Evolutionary conservation across 2,888 invertebrate species (phyloP).

Genomic region (Amblyjoppa fuscipennis): DNA sequence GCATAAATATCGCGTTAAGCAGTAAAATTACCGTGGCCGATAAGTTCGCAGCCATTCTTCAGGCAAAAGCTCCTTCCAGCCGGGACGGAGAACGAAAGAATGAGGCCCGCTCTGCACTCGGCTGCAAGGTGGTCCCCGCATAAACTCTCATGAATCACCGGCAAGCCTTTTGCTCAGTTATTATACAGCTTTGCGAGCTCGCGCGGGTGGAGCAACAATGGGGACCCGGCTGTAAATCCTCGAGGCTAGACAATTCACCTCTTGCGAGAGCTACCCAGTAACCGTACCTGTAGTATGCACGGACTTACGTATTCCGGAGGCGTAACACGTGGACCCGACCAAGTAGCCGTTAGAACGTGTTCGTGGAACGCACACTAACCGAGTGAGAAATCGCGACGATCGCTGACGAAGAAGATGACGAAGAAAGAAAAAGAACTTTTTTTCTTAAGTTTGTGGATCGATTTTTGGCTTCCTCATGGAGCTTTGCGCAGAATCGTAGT

Average conservation of each 20-base stretch:
- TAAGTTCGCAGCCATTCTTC: conserved; percentile 48
- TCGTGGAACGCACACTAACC: conserved; percentile 20
- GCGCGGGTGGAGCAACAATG: conserved; percentile 47
- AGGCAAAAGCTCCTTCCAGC: neutral
- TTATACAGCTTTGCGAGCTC: conserved; percentile 25
- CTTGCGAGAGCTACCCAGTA: conserved; percentile 23
- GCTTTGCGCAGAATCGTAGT: too few relatives aligned
- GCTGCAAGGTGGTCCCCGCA: conserved; percentile 39
- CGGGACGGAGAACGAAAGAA: neutral
- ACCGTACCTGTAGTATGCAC: conserved; percentile 11
- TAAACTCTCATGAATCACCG: conserved; percentile 57
- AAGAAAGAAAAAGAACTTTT: neutral
- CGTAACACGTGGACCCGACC: neutral
- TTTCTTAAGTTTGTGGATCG: too few relatives aligned
- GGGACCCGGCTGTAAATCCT: conserved; percentile 52
- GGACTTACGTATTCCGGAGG: conserved; percentile 14
- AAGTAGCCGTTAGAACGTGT: conserved; percentile 5
- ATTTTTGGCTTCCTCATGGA: too few relatives aligned
- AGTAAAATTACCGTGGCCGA: conserved; percentile 56
- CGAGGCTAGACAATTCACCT: conserved; percentile 45
- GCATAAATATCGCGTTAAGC: conserved; percentile 53
- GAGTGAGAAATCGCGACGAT: conserved; percentile 5
- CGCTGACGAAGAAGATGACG: neutral
- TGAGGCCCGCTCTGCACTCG: neutral
- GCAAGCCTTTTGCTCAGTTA: conserved; percentile 48